Evolutionary conservation across 2,113 vertebrate genomes (phyloP), one percentile per base, ranked within the genome.

Genomic region (Arenaria interpres): DNA sequence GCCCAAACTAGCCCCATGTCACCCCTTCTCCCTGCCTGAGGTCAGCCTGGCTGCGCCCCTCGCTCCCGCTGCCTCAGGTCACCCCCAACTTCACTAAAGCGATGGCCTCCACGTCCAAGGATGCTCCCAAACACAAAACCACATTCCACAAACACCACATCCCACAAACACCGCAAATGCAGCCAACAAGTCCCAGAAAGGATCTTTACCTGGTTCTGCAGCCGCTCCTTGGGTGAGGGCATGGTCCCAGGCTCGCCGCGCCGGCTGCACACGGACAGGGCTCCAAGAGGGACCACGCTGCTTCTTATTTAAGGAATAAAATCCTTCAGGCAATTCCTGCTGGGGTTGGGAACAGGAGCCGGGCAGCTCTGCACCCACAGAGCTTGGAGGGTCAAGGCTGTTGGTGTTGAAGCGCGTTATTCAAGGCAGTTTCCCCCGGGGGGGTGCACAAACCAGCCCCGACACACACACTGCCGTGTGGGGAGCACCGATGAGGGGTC

Each of bases 361-460:
- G 30, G 27, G 68, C 35, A 21, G 25, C 39, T 76, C 68, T 14
- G 19, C 1, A 0, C 12, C 6, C 28, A 6, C 4, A 39, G 10
- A 30, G 24, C 60, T 24, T 9, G 21, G 39, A 30, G 56, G 5
- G n/a, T 30, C 1, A 0, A 0, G 48, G 48, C 37, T 46, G 59
- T 37, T 45, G 37, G 0, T 10, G 6, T 21, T 25, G 14, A 28
- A 14, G 18, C 0, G 0, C 45, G 1, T 48, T 30, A 41, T 10
- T 60, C 13, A 9, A 53, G 30, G 41, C 32, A 2, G 15, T 21
- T 62, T 74, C 33, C 50, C 57, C 45, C 14, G 12, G 41, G 13
- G 15, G 60, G 39, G 12, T 18, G n/a, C 66, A 73, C 32, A 59
- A 62, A 23, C 23, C 39, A 76, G 41, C 25, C 25, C 32, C 2